Conservation (phyloP, 2,888 invertebrate species). For the Empis livida region DNA sequence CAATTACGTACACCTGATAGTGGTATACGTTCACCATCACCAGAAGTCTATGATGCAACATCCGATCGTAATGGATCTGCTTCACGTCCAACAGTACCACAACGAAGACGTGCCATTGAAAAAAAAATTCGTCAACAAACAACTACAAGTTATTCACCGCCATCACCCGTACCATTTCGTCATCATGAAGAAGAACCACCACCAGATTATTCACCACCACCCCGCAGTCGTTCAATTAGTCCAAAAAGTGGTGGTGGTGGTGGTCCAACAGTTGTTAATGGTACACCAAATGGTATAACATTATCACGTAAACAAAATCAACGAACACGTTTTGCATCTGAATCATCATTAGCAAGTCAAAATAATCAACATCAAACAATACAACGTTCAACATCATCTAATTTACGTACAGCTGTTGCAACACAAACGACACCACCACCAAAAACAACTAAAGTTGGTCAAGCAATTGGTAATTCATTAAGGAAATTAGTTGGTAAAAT, state of each 20-base stretch:
- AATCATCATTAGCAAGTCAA: slow-evolving; percentile 21
- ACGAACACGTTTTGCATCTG: slow-evolving; percentile 54
- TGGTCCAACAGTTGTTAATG: slow-evolving; percentile 20
- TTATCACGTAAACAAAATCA: slow-evolving; percentile 40
- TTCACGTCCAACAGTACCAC: slow-evolving; percentile 48
- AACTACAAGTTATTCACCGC: slow-evolving; percentile 23
- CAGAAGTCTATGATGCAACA: slow-evolving; percentile 11
- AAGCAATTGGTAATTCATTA: slow-evolving; percentile 64
- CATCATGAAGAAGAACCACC: slow-evolving; percentile 42
- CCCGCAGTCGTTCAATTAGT: slow-evolving; percentile 30
- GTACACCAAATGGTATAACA: slow-evolving; percentile 38
- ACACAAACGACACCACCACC: slow-evolving; percentile 32
- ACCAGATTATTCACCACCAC: slow-evolving; percentile 57
- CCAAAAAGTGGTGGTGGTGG: slow-evolving; percentile 18
- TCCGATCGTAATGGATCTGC: not conserved
- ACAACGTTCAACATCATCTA: slow-evolving; percentile 2
- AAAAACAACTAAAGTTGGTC: slow-evolving; percentile 37
- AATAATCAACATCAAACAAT: slow-evolving; percentile 17
- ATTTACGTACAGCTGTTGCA: slow-evolving; percentile 19
- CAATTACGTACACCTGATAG: slow-evolving; percentile 16
- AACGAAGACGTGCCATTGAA: slow-evolving; percentile 46
- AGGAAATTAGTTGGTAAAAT: slow-evolving; percentile 72
- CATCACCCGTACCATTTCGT: slow-evolving; percentile 35
- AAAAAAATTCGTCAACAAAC: slow-evolving; percentile 39
- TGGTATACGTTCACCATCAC: slow-evolving; percentile 15